These are phyloP conservation scores for Urocolius indicus DNA, from an alignment of 2,113 vertebrate genomes.

Conservation along the genomic window DNA sequence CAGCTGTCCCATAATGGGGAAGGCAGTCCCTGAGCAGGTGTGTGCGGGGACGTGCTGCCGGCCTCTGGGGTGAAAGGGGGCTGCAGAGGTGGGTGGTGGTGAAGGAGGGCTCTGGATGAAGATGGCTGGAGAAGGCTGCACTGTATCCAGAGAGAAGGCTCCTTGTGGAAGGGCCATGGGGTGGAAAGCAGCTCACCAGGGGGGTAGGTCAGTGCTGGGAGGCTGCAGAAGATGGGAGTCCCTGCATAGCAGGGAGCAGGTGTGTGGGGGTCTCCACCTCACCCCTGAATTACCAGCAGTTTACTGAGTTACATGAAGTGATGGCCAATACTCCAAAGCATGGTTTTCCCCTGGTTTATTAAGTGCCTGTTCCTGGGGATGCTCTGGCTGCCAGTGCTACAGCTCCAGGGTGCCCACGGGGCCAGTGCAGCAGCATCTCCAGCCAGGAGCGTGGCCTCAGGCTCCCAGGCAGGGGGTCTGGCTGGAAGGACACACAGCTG, in stretches of 20 bases:
- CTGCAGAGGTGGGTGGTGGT: background rate
- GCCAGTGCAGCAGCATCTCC: rapidly evolving
- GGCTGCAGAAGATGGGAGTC: background rate
- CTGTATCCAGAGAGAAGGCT: background rate
- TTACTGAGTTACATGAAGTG: background rate
- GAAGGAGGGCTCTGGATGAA: rapidly evolving
- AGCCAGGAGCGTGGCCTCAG: background rate
- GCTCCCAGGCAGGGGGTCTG: background rate
- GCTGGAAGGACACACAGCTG: background rate
- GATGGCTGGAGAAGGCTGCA: background rate
- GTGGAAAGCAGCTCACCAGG: background rate
- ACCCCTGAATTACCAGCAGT: rapidly evolving
- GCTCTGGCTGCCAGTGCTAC: background rate
- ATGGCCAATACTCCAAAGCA: background rate
- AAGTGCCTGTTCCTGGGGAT: background rate
- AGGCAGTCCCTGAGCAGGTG: rapidly evolving
- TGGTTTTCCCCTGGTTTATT: background rate
- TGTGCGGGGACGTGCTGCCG: rapidly evolving
- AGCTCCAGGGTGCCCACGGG: rapidly evolving
- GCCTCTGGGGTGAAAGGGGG: no score
- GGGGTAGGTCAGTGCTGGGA: background rate
- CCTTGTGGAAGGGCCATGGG: background rate
- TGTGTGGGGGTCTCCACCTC: background rate
- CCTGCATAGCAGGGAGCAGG: rapidly evolving
- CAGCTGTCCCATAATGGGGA: background rate